Percentiles rank a stretch among this genome's conserved stretches.
Conservation (phyloP, 2,113 vertebrate genomes). For the Mohoua ochrocephala region DNA sequence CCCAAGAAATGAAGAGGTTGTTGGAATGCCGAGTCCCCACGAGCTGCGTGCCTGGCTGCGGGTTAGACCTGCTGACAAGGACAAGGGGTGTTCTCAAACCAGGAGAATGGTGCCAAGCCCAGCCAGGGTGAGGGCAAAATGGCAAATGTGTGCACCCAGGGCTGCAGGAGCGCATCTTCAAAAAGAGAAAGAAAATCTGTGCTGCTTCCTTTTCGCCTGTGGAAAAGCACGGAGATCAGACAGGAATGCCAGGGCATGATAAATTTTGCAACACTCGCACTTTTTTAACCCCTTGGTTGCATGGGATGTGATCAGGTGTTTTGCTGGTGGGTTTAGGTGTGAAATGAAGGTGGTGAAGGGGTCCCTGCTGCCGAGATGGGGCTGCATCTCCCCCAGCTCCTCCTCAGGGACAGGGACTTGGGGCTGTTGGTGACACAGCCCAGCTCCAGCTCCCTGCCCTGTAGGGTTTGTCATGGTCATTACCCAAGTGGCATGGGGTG, state of each 20-base stretch:
- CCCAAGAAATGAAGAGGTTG: not conserved
- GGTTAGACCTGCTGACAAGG: not conserved
- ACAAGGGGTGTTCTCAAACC: accelerated
- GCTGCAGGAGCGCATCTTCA: not conserved
- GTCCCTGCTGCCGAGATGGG: accelerated
- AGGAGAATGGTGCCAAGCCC: not conserved
- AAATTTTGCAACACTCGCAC: not conserved
- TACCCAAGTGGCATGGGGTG: not conserved
- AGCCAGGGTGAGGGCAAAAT: not conserved
- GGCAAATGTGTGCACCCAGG: not conserved
- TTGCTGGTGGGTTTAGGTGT: not conserved
- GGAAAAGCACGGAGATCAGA: not conserved
- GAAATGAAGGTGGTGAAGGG: not conserved
- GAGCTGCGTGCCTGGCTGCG: accelerated
- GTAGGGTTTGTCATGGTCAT: not conserved
- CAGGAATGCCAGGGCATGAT: not conserved
- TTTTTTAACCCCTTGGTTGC: not conserved
- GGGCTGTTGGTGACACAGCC: not conserved
- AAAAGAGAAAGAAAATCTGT: not conserved
- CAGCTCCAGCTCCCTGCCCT: not conserved
- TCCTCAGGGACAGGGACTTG: accelerated
- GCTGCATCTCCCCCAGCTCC: not conserved
- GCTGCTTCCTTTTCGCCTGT: not conserved
- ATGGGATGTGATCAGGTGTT: not conserved
- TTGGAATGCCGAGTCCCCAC: accelerated